Base-by-base conservation (phyloP, 2,797 vertebrate genomes). In the Cygnus olor region DNA sequence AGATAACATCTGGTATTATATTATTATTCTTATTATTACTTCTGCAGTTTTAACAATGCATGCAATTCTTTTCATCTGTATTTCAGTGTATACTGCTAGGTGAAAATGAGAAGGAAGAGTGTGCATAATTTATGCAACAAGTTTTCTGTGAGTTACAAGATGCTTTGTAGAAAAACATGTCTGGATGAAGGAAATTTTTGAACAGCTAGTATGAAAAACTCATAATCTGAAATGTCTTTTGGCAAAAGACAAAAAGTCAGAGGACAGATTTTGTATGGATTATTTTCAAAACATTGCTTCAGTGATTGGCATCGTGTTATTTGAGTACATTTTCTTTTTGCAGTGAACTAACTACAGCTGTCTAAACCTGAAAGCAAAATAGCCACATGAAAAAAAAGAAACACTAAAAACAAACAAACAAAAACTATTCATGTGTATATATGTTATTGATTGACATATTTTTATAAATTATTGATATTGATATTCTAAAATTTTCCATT, bases 201-300 rank as follows among this genome's bases (percentile, higher is more conserved):
- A 71, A 30, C 40, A 80, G 71, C 22, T 61, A 25, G 15, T 65
- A 76, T 13, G 19, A 32, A 84, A 64, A 84, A 78, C 7, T 71
- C 58, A 6, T 3, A 74, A 80, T 91, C 36, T 88, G 45, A 88
- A 78, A 74, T 64, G 15, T 74, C 30, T 83, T 89, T 69, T 91
- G 18, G 14, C 6, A 77, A 58, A 85, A 45, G 8, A 9, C 34
- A 34, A 34, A 20, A 74, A 65, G 11, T 58, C 30, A 56, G 47
- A 89, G 15, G n/a, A 24, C 30, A 79, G 28, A 44, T 82, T 84
- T 65, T 72, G 7, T 44, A 21, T 38, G 73, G 53, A 19, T n/a
- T 44, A 10, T 83, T 87, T 89, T 38, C 30, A 72, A 80, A 85
- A 32, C n/a, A 24, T 38, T 70, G 13, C 40, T 66, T 76, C 12